Conservation (phyloP, 2,113 vertebrate genomes). For the Circaetus cinerascens region DNA sequence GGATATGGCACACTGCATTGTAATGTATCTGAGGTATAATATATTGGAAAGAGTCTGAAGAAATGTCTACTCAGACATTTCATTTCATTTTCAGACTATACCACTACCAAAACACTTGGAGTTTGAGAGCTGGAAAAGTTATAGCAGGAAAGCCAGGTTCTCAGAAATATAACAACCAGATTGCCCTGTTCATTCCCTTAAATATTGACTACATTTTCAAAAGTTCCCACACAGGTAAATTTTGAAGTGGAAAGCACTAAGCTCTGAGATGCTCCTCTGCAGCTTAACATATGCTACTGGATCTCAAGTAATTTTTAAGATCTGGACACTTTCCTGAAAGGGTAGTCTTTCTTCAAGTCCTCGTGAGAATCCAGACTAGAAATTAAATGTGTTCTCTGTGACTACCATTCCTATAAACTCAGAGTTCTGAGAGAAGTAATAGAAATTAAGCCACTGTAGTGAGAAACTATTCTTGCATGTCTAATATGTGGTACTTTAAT, state of each 20-base stretch:
- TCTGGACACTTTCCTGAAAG: not conserved
- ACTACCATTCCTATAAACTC: not conserved
- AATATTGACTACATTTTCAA: not conserved
- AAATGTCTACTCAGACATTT: not conserved
- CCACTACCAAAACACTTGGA: not conserved
- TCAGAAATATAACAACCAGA: not conserved
- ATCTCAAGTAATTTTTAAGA: not conserved
- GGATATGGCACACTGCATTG: not conserved
- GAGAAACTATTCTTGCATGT: not conserved
- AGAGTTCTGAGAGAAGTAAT: not conserved
- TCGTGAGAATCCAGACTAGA: not conserved
- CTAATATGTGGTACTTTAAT: not conserved
- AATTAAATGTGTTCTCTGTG: not conserved
- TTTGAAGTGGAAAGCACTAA: not conserved
- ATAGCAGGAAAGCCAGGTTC: not conserved
- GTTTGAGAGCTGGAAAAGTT: not conserved
- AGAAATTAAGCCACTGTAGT: not conserved
- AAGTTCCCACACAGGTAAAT: not conserved
- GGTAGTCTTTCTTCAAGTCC: not conserved
- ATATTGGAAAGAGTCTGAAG: not conserved
- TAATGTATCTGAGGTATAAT: not conserved
- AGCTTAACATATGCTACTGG: not conserved
- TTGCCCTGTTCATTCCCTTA: not conserved
- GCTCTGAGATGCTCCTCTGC: not conserved
- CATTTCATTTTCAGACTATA: not conserved